Evolutionary conservation across 2,113 vertebrate genomes (phyloP).

Genomic region (Arvicanthis niloticus): DNA sequence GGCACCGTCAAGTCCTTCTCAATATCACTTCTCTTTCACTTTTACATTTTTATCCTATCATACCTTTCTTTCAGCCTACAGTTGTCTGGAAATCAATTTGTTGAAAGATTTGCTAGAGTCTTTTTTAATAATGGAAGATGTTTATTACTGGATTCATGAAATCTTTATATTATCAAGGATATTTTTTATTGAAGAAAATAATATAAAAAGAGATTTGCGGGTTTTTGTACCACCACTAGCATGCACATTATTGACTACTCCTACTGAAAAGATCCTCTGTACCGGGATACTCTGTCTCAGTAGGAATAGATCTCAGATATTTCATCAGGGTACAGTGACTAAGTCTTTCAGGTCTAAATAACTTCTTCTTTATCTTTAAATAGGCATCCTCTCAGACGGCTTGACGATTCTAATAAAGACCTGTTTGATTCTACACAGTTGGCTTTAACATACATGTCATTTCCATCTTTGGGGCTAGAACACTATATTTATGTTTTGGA

Average conservation of each 20-base stretch:
- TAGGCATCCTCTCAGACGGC: background rate
- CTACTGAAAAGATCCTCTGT: slow-evolving; percentile 60
- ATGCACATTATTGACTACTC: slow-evolving; percentile 79
- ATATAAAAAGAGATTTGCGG: slow-evolving; percentile 22
- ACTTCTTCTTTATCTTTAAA: background rate
- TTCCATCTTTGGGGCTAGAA: slow-evolving; percentile 52
- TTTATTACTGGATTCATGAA: slow-evolving; percentile 87
- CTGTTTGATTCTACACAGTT: slow-evolving; percentile 83
- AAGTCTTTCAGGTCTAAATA: background rate
- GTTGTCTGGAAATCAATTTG: slow-evolving; percentile 83
- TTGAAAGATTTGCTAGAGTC: slow-evolving; percentile 89
- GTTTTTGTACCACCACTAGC: background rate
- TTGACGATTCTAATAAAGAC: slow-evolving; percentile 87
- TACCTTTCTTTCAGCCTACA: background rate
- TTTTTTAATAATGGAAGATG: slow-evolving; percentile 88
- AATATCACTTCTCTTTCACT: background rate
- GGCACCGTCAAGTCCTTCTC: background rate
- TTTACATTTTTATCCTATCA: no score
- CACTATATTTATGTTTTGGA: background rate
- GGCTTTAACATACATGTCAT: background rate
- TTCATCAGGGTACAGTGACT: slow-evolving; percentile 49
- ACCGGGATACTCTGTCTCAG: background rate
- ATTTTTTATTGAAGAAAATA: slow-evolving; percentile 93
- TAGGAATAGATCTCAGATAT: slow-evolving; percentile 27
- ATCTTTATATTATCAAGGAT: slow-evolving; percentile 90